Evolutionary conservation across 2,113 vertebrate species (phyloP).

Genomic region (Dicaeum eximium): DNA sequence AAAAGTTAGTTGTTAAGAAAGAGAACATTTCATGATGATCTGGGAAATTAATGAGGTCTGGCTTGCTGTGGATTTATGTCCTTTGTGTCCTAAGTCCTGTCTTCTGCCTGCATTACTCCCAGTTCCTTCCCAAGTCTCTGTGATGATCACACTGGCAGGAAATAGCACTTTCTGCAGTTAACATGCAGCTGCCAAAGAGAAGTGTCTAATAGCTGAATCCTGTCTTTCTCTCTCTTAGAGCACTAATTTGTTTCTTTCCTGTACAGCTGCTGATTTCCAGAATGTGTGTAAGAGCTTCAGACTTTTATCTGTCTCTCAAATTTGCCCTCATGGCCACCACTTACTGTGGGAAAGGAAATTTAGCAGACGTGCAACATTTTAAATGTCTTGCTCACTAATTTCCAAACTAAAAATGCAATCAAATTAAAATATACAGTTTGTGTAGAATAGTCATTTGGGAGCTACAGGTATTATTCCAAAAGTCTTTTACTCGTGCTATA

Average conservation of each 20-base stretch:
- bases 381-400: background rate
- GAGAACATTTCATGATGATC: background rate
- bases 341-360: background rate
- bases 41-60: background rate
- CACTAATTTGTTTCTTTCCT: background rate
- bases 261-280: background rate
- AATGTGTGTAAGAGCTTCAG: background rate
- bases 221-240: background rate
- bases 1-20: background rate
- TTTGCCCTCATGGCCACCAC: background rate
- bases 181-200: background rate
- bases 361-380: background rate
- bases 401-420: background rate
- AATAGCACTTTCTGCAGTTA: background rate
- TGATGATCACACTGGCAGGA: background rate
- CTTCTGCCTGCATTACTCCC: background rate
- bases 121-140: background rate
- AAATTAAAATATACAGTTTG: background rate
- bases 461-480: background rate
- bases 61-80: background rate
- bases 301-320: background rate
- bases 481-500: background rate
- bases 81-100: background rate
- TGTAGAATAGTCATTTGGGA: background rate
- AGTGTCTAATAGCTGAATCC: background rate